Base-by-base conservation (phyloP, 2,113 vertebrate genomes). In the Protobothrops flavoviridis region DNA sequence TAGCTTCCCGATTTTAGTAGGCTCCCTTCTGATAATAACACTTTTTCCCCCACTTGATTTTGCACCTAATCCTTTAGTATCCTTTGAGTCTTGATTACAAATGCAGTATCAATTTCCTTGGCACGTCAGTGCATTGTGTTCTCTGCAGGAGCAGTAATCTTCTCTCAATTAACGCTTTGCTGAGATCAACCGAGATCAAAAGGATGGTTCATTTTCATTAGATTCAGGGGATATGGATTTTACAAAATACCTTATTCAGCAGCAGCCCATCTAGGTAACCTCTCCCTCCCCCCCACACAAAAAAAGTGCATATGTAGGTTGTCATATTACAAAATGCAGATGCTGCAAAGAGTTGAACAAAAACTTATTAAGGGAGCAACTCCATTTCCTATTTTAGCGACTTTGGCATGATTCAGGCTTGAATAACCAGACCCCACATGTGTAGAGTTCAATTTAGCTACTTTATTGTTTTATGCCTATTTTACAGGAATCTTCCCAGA, bases 41-140 rank as follows among this genome's bases (percentile, higher is more conserved):
- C 3, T 91, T 94, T 93, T 90, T 23, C 33, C 15, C 1, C 5
- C 61, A 20, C 69, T 21, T 85, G 53, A 93, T 92, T 96, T 95
- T 91, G 23, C 61, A 39, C 87, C 50, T 95, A 95, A 94, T 94
- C 92, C 94, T 94, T 0, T 9, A 74, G 88, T 29, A 94, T 91
- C 92, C 39, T 94, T 95, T 92, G 93, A 92, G 92, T 88, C 91
- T 94, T 91, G 92, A 96, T 96, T 94, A 88, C 17, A 94, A 92
- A 96, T 81, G 85, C 89, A 92, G 90, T 93, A 90, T 95, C 89
- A 1, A 94, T 94, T 94, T 2, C 90, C 56, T 0, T 56, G 92
- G 91, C 95, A 91, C 2, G 69, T 87, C 91, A 93, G 50, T 87
- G 87, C 56, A 11, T 91, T 92, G 39, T 33, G 74, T 91, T 93